Evolutionary conservation across 2,888 invertebrate genomes (phyloP), one percentile per base, ranked within the genome.

Genomic region (Caenorhabditis sinica): DNA sequence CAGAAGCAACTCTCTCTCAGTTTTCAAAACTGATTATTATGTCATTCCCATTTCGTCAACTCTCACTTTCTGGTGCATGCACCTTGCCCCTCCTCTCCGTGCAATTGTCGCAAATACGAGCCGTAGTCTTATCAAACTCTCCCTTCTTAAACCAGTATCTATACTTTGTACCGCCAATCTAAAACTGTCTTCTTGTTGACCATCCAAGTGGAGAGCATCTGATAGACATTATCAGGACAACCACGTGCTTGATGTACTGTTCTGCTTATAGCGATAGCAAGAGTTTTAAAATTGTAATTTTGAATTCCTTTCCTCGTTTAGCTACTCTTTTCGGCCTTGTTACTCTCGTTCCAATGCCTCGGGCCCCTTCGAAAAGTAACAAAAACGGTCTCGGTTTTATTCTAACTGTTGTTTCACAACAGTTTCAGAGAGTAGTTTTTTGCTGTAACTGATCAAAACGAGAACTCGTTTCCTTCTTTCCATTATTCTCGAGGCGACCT

Each of bases 401-500:
- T 8, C 11, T 40, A 40, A 13, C 5, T 36, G 13, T 68, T 30
- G 28, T 49, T 49, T 53, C 51, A 11, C 36, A 56, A 25, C 23
- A 63, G 45, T 65, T 65, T 45, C 65, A 65, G 65, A 63, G 40
- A 65, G 40, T 33, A n/a, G 13, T 33, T n/a, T 30, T 25, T 74
- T 51, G 49, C 61, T 73, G 73, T 73, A 73, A 61, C 61, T 63
- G 28, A 71, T n/a, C 17, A 56, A 56, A 20, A 51, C n/a, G 56
- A 17, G 72, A 63, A 63, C 51, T 63, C 45, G 49, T 61, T 73
- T 63, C 51, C 66, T 43, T 17, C 33, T 30, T 9, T 13, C 33
- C 71, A 60, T 73, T 73, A 73, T 73, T 73, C 73, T 73, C 73
- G 73, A 73, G 61, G 30, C 73, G 73, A 73, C 73, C 73, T 73